Percentiles rank a stretch among this genome's conserved stretches.
These are phyloP conservation scores for Torymus aiolomorphi DNA, from an alignment of 2,888 invertebrate species.

Conservation along the genomic window DNA sequence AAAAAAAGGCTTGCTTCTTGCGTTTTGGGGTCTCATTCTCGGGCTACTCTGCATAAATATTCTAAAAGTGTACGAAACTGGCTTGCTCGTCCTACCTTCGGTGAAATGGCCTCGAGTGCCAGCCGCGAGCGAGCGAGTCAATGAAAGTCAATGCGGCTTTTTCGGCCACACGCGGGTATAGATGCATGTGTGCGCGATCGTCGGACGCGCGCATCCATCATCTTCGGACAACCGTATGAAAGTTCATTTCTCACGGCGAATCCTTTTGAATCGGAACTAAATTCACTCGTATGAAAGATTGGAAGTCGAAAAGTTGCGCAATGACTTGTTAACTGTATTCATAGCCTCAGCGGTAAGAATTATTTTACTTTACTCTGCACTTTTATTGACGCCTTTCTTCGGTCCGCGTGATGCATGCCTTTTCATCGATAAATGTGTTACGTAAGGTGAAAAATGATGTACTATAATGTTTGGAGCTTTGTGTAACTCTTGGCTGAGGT, in stretches of 20 bases:
- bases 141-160: constrained; percentile 53
- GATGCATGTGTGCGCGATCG: too few relatives aligned
- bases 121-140: constrained; percentile 32
- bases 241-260: constrained; percentile 46
- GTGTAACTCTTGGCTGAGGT: too few relatives aligned
- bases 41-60: constrained; percentile 60
- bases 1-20: constrained; percentile 27
- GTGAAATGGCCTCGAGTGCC: constrained; percentile 29
- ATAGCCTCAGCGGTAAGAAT: background rate
- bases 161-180: background rate
- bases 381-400: background rate
- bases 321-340: constrained; percentile 47
- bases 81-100: background rate
- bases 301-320: constrained; percentile 32
- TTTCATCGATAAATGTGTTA: too few relatives aligned
- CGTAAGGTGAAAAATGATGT: too few relatives aligned
- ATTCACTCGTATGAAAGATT: constrained; percentile 31
- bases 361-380: background rate
- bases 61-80: constrained; percentile 2
- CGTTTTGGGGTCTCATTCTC: background rate
- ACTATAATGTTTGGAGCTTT: too few relatives aligned
- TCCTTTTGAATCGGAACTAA: constrained; percentile 33
- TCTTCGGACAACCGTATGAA: constrained; percentile 50
- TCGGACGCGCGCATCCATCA: constrained; percentile 44
- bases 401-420: too few relatives aligned